Conservation (phyloP, 2,797 vertebrate genomes). For the Remorina albescens region DNA sequence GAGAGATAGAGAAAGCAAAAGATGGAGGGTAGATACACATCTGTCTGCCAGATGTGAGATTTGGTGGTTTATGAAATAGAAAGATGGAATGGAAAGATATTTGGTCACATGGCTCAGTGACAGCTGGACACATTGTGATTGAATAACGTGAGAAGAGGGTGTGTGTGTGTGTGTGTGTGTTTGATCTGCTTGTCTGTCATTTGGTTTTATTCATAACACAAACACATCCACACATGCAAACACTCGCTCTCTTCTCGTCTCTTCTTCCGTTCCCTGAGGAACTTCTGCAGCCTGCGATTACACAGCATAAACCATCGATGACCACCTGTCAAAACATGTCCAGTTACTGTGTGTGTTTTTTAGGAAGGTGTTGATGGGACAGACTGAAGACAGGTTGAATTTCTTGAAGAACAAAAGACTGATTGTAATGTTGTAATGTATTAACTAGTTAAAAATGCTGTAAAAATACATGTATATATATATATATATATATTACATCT, state of each 20-base stretch:
- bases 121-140: conserved; percentile 59
- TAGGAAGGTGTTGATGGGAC: conserved; percentile 38
- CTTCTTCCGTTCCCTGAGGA: conserved; percentile 51
- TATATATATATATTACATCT: background rate
- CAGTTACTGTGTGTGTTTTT: conserved; percentile 25
- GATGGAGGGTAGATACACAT: conserved; percentile 72
- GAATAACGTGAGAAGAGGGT: conserved; percentile 29
- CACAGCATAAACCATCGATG: conserved; percentile 53
- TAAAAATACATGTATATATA: no score
- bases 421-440: background rate
- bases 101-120: conserved; percentile 64
- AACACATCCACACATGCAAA: conserved; percentile 26
- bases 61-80: conserved; percentile 64
- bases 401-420: conserved; percentile 26
- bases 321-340: conserved; percentile 72
- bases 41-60: conserved; percentile 81
- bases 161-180: conserved; percentile 2
- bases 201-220: conserved; percentile 46
- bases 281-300: conserved; percentile 52
- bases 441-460: no score
- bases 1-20: conserved; percentile 47
- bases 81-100: conserved; percentile 55
- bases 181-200: conserved; percentile 46
- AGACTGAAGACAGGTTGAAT: conserved; percentile 34
- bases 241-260: conserved; percentile 27